A percentile compares a stretch with the other conserved stretches of the same genome.
These are phyloP conservation scores for Myxocyprinus asiaticus DNA, from an alignment of 2,113 vertebrate species.

Conservation along the genomic window DNA sequence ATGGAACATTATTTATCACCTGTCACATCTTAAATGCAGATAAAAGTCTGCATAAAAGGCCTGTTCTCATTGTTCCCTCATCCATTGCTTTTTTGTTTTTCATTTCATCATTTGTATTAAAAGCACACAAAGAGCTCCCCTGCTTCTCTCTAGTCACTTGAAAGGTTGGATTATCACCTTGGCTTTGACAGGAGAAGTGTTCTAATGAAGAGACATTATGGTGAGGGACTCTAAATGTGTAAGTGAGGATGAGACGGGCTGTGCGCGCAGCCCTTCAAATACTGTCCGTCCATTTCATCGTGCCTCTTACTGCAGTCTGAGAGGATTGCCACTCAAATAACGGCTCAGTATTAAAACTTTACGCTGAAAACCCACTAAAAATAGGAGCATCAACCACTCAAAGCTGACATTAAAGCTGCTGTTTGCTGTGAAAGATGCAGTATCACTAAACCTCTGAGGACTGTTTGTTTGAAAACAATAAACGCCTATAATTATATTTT, in stretches of 20 bases:
- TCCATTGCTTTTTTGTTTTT: slow-evolving; percentile 42
- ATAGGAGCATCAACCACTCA: no score
- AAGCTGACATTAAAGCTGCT: no score
- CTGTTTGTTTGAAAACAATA: not conserved
- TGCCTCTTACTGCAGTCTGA: slow-evolving; percentile 20
- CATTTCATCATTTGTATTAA: slow-evolving; percentile 23
- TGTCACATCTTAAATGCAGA: slow-evolving; percentile 52
- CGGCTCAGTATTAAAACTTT: slow-evolving; percentile 16
- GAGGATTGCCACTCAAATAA: slow-evolving; percentile 18
- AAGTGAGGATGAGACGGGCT: not conserved
- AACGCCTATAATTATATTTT: not conserved
- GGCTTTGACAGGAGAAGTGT: slow-evolving; percentile 34
- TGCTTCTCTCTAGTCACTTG: slow-evolving; percentile 28
- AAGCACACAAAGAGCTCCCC: slow-evolving; percentile 23
- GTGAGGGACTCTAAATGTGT: slow-evolving; percentile 4
- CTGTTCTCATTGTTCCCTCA: slow-evolving; percentile 38
- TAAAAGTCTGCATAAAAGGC: slow-evolving; percentile 52
- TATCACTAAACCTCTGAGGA: no score
- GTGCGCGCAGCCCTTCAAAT: slow-evolving; percentile 33
- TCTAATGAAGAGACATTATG: slow-evolving; percentile 44
- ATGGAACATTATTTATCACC: slow-evolving; percentile 37
- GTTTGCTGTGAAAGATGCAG: no score
- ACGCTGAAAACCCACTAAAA: not conserved
- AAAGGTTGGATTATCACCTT: slow-evolving; percentile 30
- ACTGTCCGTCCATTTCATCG: slow-evolving; percentile 50